Evolutionary conservation across 1,140 invertebrate species (phyloP), one percentile per base, ranked within the genome.

Genomic region (Spodoptera litura): DNA sequence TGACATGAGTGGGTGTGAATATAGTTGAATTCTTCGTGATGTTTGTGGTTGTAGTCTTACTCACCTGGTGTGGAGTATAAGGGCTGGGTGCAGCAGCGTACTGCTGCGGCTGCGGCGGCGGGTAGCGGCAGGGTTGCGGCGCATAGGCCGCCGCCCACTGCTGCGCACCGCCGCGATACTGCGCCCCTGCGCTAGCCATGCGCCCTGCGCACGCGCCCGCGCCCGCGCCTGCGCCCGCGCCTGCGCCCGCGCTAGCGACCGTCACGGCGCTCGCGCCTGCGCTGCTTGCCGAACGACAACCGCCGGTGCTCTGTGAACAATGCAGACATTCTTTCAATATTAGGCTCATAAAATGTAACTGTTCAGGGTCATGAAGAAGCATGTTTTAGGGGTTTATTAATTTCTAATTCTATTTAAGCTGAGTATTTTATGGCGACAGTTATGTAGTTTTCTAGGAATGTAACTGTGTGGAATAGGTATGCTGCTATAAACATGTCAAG

Each of bases 141-240:
- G 92, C 87, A 85, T 93, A 93, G 55, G 91, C 91, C 86, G 90
- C 86, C 72, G 90, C 88, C 92, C 91, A 93, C 89, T 92, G 91
- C 90, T 92, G 90, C 88, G 87, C 83, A 79, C 91, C 89, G 87
- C 91, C 91, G 89, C 92, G 92, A 89, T 84, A 93, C 86, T 93
- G 92, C 78, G 92, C 92, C 88, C 92, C 92, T 84, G 92, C 92
- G 91, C 92, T 93, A 81, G 92, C 92, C 92, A 93, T 93, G 88
- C 92, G 91, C 88, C 87, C 89, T 81, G 90, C 90, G 91, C 90
- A 88, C 88, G 88, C 90, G 83, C 88, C 86, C 82, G 85, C 87
- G 83, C 88, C 85, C 82, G 87, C 88, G 84, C 79, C 79, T 66
- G 85, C 87, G 83, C 88, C 85, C 82, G 87, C 88, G 84, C 79